A percentile compares a stretch with the other conserved stretches of the same genome.
Conservation (phyloP, 2,888 invertebrate species). For the Meteorus cinctellus region DNA sequence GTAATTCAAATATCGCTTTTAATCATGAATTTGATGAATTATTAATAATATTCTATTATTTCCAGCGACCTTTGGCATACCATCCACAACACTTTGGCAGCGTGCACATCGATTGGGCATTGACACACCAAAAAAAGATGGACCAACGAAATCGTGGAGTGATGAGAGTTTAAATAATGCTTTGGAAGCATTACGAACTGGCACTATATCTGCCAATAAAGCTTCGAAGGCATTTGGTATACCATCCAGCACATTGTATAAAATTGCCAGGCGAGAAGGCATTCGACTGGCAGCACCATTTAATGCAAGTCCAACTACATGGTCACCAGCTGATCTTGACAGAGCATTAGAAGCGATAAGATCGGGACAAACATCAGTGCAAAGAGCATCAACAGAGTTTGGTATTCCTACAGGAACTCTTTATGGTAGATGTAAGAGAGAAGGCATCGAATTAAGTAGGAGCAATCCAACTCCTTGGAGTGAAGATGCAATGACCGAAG, state of each 20-base stretch:
- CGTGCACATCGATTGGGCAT: conserved; percentile 91
- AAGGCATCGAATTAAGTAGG: conserved; percentile 90
- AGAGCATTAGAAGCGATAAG: conserved; percentile 88
- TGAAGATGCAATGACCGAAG: conserved; percentile 94
- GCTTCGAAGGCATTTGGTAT: conserved; percentile 94
- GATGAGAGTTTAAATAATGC: conserved; percentile 89
- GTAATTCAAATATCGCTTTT: background rate
- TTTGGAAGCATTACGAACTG: conserved; percentile 86
- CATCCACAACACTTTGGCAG: conserved; percentile 93
- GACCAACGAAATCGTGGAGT: conserved; percentile 90
- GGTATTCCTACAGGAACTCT: conserved; percentile 92
- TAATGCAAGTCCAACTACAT: conserved; percentile 91
- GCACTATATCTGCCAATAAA: conserved; percentile 91
- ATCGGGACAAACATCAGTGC: conserved; percentile 87
- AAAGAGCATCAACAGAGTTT: conserved; percentile 89
- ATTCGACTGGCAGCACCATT: conserved; percentile 92
- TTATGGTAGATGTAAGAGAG: conserved; percentile 91
- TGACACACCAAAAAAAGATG: conserved; percentile 93
- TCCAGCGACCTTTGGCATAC: conserved; percentile 89
- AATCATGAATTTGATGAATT: background rate
- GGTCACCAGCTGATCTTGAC: conserved; percentile 89
- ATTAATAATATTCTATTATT: background rate
- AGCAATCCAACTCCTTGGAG: conserved; percentile 95
- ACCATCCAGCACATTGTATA: conserved; percentile 92
- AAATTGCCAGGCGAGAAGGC: conserved; percentile 92